phyloP scores from a whole-genome alignment of 2,797 vertebrate species.

The Bryconaethiops microstoma region DNA sequence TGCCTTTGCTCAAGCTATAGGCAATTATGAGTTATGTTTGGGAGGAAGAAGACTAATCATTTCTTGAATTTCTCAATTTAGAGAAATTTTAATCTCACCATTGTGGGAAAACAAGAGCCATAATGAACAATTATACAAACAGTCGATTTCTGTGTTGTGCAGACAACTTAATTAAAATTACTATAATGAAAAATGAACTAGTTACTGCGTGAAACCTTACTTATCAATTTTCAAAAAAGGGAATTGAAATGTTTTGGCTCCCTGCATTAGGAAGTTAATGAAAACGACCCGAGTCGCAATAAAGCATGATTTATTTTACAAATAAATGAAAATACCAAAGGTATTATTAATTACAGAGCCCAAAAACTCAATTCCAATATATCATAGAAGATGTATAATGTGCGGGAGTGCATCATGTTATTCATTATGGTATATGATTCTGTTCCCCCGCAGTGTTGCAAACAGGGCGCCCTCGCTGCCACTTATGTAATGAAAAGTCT shows the following conservation, averaged over 20 bases:
- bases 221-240: conserved; percentile 76
- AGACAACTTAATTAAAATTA: conserved; percentile 85
- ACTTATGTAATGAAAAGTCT: conserved; percentile 2
- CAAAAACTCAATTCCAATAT: conserved; percentile 40
- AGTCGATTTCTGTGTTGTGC: conserved; percentile 82
- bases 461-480: background rate
- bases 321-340: conserved; percentile 66
- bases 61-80: conserved; percentile 81
- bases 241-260: conserved; percentile 72
- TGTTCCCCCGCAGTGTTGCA: conserved; percentile 1
- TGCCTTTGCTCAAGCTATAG: conserved; percentile 76
- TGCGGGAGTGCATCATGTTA: conserved; percentile 41
- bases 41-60: conserved; percentile 82
- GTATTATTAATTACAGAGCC: conserved; percentile 62
- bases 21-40: conserved; percentile 77
- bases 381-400: conserved; percentile 50
- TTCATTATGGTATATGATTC: conserved; percentile 41
- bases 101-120: conserved; percentile 81
- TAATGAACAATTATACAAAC: conserved; percentile 87
- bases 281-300: conserved; percentile 75
- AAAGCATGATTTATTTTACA: conserved; percentile 68
- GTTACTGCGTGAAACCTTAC: conserved; percentile 75
- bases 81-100: conserved; percentile 80
- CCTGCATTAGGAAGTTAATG: conserved; percentile 70
- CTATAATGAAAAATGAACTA: conserved; percentile 82